These are phyloP conservation scores for Hippoglossus hippoglossus DNA, from an alignment of 2,797 vertebrate species.

Conservation along the genomic window DNA sequence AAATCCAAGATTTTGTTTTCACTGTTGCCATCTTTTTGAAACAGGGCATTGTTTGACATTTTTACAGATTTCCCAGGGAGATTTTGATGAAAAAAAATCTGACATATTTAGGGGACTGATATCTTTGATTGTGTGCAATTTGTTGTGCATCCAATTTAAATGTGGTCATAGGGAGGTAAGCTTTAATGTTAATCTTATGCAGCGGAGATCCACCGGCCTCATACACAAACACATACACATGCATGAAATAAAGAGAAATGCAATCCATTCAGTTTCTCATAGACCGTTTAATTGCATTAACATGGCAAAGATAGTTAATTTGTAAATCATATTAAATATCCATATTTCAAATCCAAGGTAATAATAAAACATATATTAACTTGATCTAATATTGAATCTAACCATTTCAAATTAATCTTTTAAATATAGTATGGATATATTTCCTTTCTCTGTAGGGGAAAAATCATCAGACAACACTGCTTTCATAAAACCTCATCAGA, in stretches of 20 bases:
- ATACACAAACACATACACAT: not conserved
- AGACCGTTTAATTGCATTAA: conserved; percentile 69
- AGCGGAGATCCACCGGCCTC: not conserved
- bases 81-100: no score
- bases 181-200: not conserved
- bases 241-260: not conserved
- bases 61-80: no score
- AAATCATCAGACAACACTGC: conserved; percentile 63
- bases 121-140: no score
- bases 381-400: conserved; percentile 19
- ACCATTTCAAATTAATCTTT: conserved; percentile 58
- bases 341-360: conserved; percentile 56
- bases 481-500: conserved; percentile 61
- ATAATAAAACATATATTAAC: conserved; percentile 49
- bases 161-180: no score
- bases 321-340: conserved; percentile 62
- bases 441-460: conserved; percentile 51
- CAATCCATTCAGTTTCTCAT: conserved; percentile 41
- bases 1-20: no score
- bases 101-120: no score
- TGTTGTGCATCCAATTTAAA: no score
- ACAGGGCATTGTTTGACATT: no score
- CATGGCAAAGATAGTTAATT: conserved; percentile 74
- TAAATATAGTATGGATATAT: conserved; percentile 54
- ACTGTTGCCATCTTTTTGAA: no score